These are phyloP conservation scores for Drosophila demipolita DNA, from an alignment of 2,888 invertebrate species.

Conservation along the genomic window DNA sequence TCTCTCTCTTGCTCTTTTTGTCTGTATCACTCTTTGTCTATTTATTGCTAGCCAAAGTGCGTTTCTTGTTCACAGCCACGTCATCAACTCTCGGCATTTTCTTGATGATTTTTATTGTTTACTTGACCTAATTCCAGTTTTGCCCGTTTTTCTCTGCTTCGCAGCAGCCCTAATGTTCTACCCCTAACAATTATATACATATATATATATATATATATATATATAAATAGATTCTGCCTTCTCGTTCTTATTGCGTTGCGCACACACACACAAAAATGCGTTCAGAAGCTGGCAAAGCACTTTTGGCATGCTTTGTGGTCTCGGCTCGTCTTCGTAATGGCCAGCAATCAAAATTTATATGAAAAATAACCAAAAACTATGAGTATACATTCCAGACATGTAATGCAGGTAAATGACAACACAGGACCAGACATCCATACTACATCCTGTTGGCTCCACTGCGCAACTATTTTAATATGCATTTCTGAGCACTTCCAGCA, in stretches of 20 bases:
- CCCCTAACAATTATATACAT: not conserved
- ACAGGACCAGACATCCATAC: not conserved
- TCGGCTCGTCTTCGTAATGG: constrained; percentile 28
- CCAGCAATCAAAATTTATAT: constrained; percentile 67
- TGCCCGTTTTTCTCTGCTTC: constrained; percentile 6
- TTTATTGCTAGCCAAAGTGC: constrained; percentile 16
- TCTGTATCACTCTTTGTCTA: constrained; percentile 2
- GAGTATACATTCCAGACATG: constrained; percentile 26
- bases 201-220: not conserved
- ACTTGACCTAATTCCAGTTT: constrained; percentile 71
- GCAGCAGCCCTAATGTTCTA: constrained; percentile 42
- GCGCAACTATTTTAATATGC: constrained; percentile 66
- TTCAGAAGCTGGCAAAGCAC: constrained; percentile 55
- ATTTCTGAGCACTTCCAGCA: constrained; percentile 43
- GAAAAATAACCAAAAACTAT: constrained; percentile 53
- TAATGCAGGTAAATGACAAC: constrained; percentile 42
- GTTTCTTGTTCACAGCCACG: constrained; percentile 50
- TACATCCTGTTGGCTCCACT: constrained; percentile 5
- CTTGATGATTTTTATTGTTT: constrained; percentile 79
- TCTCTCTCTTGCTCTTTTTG: not conserved
- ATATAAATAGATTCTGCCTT: not conserved
- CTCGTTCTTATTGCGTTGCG: not conserved
- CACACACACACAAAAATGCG: constrained; percentile 63
- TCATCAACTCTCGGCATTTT: constrained; percentile 65
- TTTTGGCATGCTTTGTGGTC: constrained; percentile 59